Evolutionary conservation across 1,140 invertebrate genomes (phyloP), one percentile per base, ranked within the genome.

Genomic region (Brachionus manjavacas): DNA sequence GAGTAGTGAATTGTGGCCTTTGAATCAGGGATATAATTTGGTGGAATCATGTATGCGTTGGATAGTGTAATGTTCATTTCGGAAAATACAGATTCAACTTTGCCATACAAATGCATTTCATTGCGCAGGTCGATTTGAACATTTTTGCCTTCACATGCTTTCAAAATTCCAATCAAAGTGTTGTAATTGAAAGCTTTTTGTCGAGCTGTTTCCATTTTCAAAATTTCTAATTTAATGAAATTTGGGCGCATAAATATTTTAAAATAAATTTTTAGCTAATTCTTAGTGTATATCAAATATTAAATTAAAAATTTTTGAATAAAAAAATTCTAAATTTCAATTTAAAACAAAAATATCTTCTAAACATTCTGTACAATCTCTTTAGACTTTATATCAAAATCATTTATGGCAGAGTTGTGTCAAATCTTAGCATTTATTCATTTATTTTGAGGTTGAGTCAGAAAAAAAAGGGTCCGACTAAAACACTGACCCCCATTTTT

Each of bases 161-260:
- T 81, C 35, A 81, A 23, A 64, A 81, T 81, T 0, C 79, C 52
- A 14, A 64, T 81, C 9, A 81, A 43, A 25, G 79, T 81, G 25
- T 81, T 81, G n/a, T 43, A 81, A 64, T 68, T 81, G n/a, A 64
- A 68, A 6, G 64, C 79, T 68, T 81, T 81, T 43, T 81, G 31
- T 14, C 35, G 49, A 25, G 31, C 79, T 39, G 79, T 81, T 68
- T 81, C 52, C 79, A 81, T 81, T 4, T 81, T 43, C 12, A 64
- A 81, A 16, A 23, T 31, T 23, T 16, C 25, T 20, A 80, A 64
- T 64, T 43, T 12, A 23, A 68, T 66, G 20, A 28, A 41, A 16
- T 72, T 41, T 41, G 12, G 7, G 35, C 68, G 68, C 68, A 72
- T 72, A 39, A 72, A 68, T 68, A 16, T 60, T 60, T 60, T 8